A percentile compares a stretch with the other conserved stretches of the same genome.
Evolutionary conservation across 2,797 vertebrate species (phyloP).

Genomic region (Poliocrania exsul): DNA sequence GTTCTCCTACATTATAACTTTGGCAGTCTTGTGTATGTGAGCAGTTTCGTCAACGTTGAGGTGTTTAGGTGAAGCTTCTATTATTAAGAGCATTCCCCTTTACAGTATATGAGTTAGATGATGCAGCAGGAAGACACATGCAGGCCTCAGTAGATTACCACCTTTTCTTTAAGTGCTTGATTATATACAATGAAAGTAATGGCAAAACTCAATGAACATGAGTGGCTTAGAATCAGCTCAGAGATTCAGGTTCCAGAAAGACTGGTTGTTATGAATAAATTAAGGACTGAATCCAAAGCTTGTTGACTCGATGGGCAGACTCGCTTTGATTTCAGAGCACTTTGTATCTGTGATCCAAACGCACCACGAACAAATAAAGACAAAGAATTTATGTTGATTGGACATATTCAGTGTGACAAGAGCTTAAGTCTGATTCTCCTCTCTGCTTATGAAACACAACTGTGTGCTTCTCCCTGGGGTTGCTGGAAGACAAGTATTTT

Average conservation of each 20-base stretch:
- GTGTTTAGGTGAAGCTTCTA: not conserved
- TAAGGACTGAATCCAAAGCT: constrained; percentile 14
- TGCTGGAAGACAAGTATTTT: constrained; percentile 29
- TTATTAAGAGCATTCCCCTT: not conserved
- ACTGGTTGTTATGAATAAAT: not conserved
- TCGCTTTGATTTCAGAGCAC: not conserved
- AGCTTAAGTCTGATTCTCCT: constrained; percentile 41
- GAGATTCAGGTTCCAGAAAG: not conserved
- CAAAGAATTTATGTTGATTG: constrained; percentile 50
- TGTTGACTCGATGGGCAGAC: not conserved
- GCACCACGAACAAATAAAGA: not conserved
- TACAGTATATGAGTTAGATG: not conserved
- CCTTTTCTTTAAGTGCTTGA: not conserved
- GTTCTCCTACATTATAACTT: not conserved
- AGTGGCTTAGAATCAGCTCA: not conserved
- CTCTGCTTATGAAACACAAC: constrained; percentile 38
- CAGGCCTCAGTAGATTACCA: not conserved
- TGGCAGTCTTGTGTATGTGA: not conserved
- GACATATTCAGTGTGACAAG: constrained; percentile 50
- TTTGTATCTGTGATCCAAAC: constrained; percentile 10
- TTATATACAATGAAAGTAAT: not conserved
- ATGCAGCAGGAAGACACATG: not conserved
- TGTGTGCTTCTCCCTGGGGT: not conserved
- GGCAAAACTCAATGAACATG: not conserved
- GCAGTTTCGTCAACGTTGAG: not conserved